phyloP scores from a whole-genome alignment of 2,113 vertebrate species.

The Megaptera novaeangliae region DNA sequence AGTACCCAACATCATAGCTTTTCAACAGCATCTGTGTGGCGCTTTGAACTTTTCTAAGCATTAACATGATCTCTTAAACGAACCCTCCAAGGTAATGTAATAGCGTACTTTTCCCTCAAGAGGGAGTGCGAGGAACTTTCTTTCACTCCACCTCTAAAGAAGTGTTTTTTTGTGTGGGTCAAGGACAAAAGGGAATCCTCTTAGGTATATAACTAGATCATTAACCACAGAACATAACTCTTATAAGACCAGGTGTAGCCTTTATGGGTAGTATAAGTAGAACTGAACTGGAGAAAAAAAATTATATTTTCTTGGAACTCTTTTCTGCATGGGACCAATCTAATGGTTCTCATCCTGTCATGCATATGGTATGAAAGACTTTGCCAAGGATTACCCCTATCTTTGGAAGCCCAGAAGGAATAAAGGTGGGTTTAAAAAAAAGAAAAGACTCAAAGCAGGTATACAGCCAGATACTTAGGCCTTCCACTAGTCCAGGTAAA shows the following conservation, averaged over 20 bases:
- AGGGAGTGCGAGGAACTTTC: not conserved
- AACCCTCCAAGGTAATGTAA: not conserved
- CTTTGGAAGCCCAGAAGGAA: not conserved
- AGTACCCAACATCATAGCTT: not conserved
- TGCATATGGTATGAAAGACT: not conserved
- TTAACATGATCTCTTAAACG: not conserved
- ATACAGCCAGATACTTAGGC: rapidly evolving
- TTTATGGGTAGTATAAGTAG: not conserved
- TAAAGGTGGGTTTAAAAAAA: not conserved
- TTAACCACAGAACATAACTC: not conserved
- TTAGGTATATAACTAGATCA: not conserved
- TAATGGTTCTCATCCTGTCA: not conserved
- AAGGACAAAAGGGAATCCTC: not conserved
- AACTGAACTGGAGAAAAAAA: not conserved
- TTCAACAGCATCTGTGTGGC: not conserved
- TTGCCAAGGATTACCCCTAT: not conserved
- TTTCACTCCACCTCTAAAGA: not conserved
- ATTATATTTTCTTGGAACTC: not conserved
- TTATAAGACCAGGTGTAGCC: not conserved
- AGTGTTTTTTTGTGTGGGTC: not conserved
- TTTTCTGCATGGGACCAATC: not conserved
- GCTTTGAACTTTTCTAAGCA: not conserved
- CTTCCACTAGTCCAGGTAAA: not conserved
- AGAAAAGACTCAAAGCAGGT: not conserved
- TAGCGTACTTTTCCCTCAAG: not conserved